Percentiles rank a stretch among this genome's conserved stretches.
These are phyloP conservation scores for Thalpophila matura DNA, from an alignment of 2,888 invertebrate species.

Conservation along the genomic window DNA sequence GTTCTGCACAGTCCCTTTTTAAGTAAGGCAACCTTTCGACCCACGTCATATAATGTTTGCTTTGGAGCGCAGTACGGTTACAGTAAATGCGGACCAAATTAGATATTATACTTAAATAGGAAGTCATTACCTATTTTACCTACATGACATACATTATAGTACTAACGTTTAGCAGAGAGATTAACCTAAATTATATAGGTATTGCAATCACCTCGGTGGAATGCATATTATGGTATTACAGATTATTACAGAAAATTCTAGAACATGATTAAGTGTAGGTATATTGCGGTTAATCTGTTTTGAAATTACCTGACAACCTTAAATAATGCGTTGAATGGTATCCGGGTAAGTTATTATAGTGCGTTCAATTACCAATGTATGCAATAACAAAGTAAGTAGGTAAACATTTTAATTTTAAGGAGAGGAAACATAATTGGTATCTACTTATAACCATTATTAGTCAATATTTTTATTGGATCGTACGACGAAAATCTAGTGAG, in stretches of 20 bases:
- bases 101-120: conserved; percentile 23
- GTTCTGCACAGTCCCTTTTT: too few species aligned
- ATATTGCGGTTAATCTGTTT: conserved; percentile 29
- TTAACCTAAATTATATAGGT: conserved; percentile 43
- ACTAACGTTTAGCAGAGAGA: conserved; percentile 4
- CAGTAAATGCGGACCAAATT: conserved; percentile 24
- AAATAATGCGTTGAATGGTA: conserved; percentile 21
- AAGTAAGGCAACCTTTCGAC: too few species aligned
- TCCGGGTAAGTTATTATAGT: conserved; percentile 6
- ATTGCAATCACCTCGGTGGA: conserved; percentile 29
- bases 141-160: conserved; percentile 2
- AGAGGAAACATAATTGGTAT: too few species aligned
- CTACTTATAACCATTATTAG: too few species aligned
- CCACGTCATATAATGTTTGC: too few species aligned
- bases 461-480: too few species aligned
- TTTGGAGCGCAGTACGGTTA: too few species aligned
- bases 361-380: neutral
- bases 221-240: conserved; percentile 25
- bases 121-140: conserved; percentile 38
- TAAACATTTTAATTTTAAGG: neutral
- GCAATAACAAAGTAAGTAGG: too few species aligned
- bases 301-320: conserved; percentile 18
- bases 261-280: conserved; percentile 7
- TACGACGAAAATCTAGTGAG: too few species aligned
- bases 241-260: conserved; percentile 24